Conservation (phyloP, 92 coral and sea anemone species). For the Umimayanthus kanabou region DNA sequence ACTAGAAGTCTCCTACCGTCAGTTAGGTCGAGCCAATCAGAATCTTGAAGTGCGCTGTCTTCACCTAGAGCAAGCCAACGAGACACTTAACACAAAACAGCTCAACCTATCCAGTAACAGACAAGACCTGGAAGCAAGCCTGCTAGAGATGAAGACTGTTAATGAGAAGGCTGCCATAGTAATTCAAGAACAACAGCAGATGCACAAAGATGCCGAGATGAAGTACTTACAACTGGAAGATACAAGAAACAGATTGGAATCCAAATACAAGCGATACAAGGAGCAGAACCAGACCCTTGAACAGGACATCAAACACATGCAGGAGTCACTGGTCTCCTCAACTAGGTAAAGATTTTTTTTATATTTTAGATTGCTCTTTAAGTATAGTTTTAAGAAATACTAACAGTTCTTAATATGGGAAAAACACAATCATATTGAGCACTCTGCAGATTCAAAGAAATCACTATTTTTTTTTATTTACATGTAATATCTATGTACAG, state of each 20-base stretch:
- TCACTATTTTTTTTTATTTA: no score
- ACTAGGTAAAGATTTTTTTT: slow-evolving; percentile 51
- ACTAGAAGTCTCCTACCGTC: slow-evolving; percentile 65
- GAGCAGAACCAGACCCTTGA: slow-evolving; percentile 67
- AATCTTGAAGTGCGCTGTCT: slow-evolving; percentile 75
- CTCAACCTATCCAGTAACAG: slow-evolving; percentile 49
- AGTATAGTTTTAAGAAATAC: no score
- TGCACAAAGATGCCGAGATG: slow-evolving; percentile 59
- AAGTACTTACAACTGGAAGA: slow-evolving; percentile 63
- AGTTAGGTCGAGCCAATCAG: slow-evolving; percentile 72
- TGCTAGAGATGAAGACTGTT: slow-evolving; percentile 58
- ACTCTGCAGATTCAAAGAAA: no score
- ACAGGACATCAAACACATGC: slow-evolving; percentile 61
- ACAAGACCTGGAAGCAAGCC: slow-evolving; percentile 56
- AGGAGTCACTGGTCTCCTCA: slow-evolving; percentile 61
- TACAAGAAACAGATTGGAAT: slow-evolving; percentile 61
- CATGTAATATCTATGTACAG: no score
- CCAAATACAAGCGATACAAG: slow-evolving; percentile 62
- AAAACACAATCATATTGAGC: no score
- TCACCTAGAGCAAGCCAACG: slow-evolving; percentile 64
- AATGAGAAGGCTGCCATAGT: slow-evolving; percentile 58
- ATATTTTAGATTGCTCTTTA: no score
- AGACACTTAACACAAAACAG: slow-evolving; percentile 50
- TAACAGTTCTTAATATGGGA: no score
- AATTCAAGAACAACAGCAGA: slow-evolving; percentile 68